Percentiles rank a stretch among this genome's conserved stretches.
Evolutionary conservation across 2,797 vertebrate genomes (phyloP).

Genomic region (Takifugu ocellatus): DNA sequence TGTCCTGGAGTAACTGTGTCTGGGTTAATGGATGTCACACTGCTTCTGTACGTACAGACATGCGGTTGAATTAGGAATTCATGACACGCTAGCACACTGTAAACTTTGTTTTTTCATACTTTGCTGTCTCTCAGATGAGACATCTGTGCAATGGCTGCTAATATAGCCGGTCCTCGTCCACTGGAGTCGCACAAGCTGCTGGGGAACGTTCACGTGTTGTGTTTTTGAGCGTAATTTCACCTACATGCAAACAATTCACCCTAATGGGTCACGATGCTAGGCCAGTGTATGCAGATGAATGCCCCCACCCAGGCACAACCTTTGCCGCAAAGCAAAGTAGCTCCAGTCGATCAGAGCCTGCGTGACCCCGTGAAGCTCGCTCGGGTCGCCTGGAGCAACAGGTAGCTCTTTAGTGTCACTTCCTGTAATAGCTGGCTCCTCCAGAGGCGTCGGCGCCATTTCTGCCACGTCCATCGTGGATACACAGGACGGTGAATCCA

Average conservation of each 20-base stretch:
- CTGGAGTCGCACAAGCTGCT: no score
- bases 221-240: conserved; percentile 12
- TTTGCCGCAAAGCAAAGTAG: background rate
- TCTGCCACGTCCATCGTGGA: background rate
- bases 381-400: background rate
- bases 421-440: no score
- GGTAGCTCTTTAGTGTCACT: no score
- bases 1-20: conserved; percentile 45
- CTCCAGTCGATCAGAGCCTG: background rate
- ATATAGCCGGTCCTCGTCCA: no score
- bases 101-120: no score
- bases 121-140: no score
- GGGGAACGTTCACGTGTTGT: conserved; percentile 6
- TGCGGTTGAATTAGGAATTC: background rate
- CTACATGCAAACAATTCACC: no score
- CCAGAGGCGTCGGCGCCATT: no score
- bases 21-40: conserved; percentile 51
- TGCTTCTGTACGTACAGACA: conserved; percentile 20
- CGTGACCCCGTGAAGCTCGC: no score
- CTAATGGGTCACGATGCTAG: background rate
- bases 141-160: no score
- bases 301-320: background rate
- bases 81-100: no score
- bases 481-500: background rate
- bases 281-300: background rate